These are phyloP conservation scores for Drosophila rellima DNA, from an alignment of 2,888 invertebrate species.

Conservation along the genomic window DNA sequence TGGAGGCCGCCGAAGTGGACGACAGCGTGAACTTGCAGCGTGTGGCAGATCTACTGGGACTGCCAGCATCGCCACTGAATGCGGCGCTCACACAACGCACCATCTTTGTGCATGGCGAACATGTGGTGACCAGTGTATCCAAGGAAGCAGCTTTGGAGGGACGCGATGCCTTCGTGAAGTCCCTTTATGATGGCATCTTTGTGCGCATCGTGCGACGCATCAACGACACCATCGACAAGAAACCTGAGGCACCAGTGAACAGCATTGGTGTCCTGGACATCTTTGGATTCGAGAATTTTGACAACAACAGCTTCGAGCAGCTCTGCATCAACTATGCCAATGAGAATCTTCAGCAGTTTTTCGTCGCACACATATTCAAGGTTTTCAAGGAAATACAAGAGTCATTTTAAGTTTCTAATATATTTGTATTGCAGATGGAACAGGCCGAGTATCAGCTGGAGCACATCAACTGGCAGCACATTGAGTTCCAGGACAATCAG, in stretches of 20 bases:
- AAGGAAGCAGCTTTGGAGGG: conserved; percentile 93
- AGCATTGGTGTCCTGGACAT: conserved; percentile 98
- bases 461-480: conserved; percentile 96
- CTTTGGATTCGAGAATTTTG: conserved; percentile 98
- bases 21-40: conserved; percentile 90
- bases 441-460: conserved; percentile 96
- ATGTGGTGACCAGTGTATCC: conserved; percentile 91
- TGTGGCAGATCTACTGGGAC: conserved; percentile 90
- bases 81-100: conserved; percentile 95
- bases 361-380: conserved; percentile 97
- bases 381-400: too few relatives aligned
- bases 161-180: conserved; percentile 96
- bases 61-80: conserved; percentile 89
- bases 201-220: conserved; percentile 95
- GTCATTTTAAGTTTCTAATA: too few relatives aligned
- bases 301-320: conserved; percentile 96
- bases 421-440: conserved; percentile 88
- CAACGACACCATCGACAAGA: conserved; percentile 92
- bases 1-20: conserved; percentile 94
- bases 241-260: conserved; percentile 85
- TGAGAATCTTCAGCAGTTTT: conserved; percentile 98
- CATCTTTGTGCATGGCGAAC: conserved; percentile 93
- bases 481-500: conserved; percentile 97
- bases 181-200: conserved; percentile 96
- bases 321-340: conserved; percentile 98